Evolutionary conservation across 2,797 vertebrate species (phyloP), one percentile per base, ranked within the genome.

Genomic region (Acrocephalus scirpaceus): DNA sequence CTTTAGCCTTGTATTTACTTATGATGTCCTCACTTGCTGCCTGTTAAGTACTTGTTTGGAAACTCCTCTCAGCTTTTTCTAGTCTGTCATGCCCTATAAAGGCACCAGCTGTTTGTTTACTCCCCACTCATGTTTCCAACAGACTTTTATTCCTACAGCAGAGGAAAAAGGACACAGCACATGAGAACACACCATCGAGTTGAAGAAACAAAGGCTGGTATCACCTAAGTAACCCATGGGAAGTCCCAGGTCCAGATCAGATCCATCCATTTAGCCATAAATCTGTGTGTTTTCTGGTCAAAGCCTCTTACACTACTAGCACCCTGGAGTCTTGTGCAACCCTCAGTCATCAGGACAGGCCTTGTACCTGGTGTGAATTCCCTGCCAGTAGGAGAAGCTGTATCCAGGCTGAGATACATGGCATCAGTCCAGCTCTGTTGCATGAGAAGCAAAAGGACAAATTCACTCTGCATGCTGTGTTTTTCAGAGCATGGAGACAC

Each of bases 111-210:
- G 2, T 78, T 51, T 58, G 16, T 54, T 81, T 51, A 36, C 12
- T 62, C 27, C 13, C 21, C 15, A 21, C 73, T 60, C 18, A 3
- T n/a, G 20, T 72, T 92, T 86, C 22, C 8, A 66, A 5, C 13
- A 48, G 20, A 11, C 25, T 69, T 86, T 80, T 87, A 21, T 67
- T 64, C 6, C 47, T 51, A 29, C 19, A 45, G 18, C 21, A 38
- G 42, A 42, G 60, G 7, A 5, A 70, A 84, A 74, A 64, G 7
- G 38, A 26, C 38, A 15, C 5, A 44, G 30, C n/a, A 30, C 7
- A 11, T 19, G 12, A 70, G 12, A 73, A n/a, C 5, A 26, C 11
- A 53, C 6, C 9, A 26, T 13, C 0, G 2, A 25, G 7, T 1
- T 64, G n/a, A 30, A 81, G 44, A 81, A 78, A 77, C 3, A 42